Evolutionary conservation across 2,113 vertebrate species (phyloP).

Genomic region (Cyanistes caeruleus): DNA sequence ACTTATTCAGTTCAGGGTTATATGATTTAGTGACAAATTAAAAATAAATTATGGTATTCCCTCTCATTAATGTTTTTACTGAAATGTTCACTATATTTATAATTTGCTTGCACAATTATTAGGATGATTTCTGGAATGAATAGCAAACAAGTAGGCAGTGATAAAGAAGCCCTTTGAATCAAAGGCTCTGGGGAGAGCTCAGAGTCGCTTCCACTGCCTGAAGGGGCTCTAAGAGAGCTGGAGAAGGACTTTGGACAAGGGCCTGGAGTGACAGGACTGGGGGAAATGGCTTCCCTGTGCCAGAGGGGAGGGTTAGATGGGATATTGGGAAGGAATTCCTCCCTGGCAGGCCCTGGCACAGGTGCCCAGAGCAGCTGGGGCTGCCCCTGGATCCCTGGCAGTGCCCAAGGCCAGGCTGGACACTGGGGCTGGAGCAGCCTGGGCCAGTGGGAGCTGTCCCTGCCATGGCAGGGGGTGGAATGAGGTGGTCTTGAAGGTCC

Average conservation of each 20-base stretch:
- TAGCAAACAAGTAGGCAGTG: background rate
- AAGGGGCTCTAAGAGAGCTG: background rate
- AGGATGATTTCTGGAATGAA: background rate
- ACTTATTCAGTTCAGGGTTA: background rate
- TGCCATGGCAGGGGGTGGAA: background rate
- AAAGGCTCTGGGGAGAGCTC: background rate
- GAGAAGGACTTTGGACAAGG: background rate
- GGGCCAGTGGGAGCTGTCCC: background rate
- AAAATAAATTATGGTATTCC: background rate
- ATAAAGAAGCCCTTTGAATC: background rate
- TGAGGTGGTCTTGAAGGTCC: no score
- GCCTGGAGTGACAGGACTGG: background rate
- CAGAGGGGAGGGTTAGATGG: accelerated
- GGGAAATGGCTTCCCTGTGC: background rate
- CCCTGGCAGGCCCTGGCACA: no score
- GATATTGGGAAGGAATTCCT: background rate
- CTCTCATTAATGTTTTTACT: background rate
- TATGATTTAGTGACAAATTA: background rate
- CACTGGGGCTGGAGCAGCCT: background rate
- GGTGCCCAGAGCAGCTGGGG: background rate
- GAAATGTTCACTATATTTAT: background rate
- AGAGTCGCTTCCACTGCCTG: background rate
- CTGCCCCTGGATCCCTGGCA: background rate
- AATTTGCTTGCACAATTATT: background rate
- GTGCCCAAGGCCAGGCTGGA: background rate